phyloP scores from a whole-genome alignment of 2,888 invertebrate genomes.

The Sminthurinus aureus region DNA sequence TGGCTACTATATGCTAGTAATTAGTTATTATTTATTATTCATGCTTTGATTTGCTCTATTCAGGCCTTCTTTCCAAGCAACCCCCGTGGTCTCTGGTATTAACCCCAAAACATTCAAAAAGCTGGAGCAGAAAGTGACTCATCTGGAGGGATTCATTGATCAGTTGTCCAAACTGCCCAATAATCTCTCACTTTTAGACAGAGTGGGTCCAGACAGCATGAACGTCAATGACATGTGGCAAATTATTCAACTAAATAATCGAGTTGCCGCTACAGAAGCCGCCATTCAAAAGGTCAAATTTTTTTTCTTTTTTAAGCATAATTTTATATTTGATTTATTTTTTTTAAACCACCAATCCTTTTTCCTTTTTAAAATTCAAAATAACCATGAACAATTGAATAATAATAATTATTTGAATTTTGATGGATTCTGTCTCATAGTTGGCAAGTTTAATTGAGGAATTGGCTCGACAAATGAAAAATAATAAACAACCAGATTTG shows the following conservation, averaged over 20 bases:
- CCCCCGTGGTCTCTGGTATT: background rate
- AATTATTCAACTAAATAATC: slow-evolving; percentile 70
- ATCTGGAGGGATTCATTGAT: slow-evolving; percentile 63
- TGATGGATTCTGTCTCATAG: slow-evolving; percentile 40
- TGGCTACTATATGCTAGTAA: no score
- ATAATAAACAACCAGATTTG: slow-evolving; percentile 27
- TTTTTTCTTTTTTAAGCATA: background rate
- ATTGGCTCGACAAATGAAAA: slow-evolving; percentile 64
- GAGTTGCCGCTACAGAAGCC: slow-evolving; percentile 72
- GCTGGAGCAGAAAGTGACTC: slow-evolving; percentile 60
- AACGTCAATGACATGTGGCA: slow-evolving; percentile 72
- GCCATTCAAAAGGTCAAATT: slow-evolving; percentile 64
- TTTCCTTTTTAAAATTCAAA: background rate
- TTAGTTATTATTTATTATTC: no score
- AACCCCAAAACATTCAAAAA: slow-evolving; percentile 43
- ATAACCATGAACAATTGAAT: background rate
- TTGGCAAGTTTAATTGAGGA: slow-evolving; percentile 71
- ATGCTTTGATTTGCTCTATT: no score
- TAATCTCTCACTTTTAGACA: slow-evolving; percentile 64
- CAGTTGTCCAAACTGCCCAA: slow-evolving; percentile 64
- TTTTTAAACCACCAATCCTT: no score
- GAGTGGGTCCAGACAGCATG: slow-evolving; percentile 25
- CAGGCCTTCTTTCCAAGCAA: no score
- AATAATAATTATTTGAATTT: background rate
- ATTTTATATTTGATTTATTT: no score